Evolutionary conservation across 2,113 vertebrate species (phyloP), one percentile per base, ranked within the genome.

Genomic region (Pterocles gutturalis): DNA sequence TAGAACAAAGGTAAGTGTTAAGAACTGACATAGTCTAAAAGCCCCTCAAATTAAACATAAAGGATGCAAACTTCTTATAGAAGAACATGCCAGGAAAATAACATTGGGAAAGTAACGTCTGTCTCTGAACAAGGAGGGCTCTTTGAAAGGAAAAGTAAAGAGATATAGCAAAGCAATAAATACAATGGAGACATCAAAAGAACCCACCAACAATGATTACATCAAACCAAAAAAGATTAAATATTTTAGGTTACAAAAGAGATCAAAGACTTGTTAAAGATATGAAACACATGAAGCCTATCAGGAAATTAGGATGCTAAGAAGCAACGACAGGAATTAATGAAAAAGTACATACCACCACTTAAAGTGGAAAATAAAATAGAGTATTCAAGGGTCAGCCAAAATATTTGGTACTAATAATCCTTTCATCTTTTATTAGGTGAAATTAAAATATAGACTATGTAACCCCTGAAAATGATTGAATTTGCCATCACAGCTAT

Each of bases 321-420:
- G 62, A 88, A 80, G 41, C 26, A 90, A 92, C 90, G 31, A 51
- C 28, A 31, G 38, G 69, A 83, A 36, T 49, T 72, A 79, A 83
- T 62, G 43, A 87, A 90, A 96, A 81, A 7, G 9, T 58, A 15
- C 53, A 46, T 54, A 46, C 5, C 0, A 0, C 36, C 22, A 66
- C 70, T 83, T 83, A 70, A 73, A 83, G 25, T 36, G 19, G 54
- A 81, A 92, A 90, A 86, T 73, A 19, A 69, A 95, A 90, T 33
- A n/a, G 3, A 15, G 15, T 77, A 20, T 73, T 80, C 41, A 58
- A 62, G 19, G 17, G 16, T 78, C 41, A 87, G n/a, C 22, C 80
- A 95, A 83, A 96, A 83, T 92, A 71, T 86, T 96, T 90, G 49
- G 18, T 70, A 58, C 14, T 77, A 80, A 90, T 93, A 77, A 70